Conservation (phyloP, 2,888 invertebrate species). For the Eledona agricola region DNA sequence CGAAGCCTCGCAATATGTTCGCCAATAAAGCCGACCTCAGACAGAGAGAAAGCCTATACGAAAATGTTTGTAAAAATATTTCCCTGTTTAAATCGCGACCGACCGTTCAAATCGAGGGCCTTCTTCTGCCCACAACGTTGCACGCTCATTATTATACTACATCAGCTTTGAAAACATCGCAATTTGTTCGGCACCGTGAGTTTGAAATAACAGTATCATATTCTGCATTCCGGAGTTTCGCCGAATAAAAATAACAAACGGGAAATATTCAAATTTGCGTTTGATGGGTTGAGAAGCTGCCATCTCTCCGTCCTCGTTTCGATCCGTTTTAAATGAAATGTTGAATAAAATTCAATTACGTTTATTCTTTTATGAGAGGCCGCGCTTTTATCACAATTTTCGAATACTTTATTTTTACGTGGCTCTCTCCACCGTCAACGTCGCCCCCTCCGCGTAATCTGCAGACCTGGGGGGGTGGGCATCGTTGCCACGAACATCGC, state of each 20-base stretch:
- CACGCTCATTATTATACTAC: constrained; percentile 35
- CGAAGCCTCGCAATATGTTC: constrained; percentile 53
- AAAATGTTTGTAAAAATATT: constrained; percentile 23
- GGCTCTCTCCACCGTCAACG: constrained; percentile 3
- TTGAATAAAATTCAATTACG: constrained; percentile 44
- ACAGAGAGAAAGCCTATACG: constrained; percentile 20
- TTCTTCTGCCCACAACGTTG: constrained; percentile 9
- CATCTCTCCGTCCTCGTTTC: constrained; percentile 25
- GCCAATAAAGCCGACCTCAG: constrained; percentile 39
- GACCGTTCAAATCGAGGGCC: constrained; percentile 27
- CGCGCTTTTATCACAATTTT: constrained; percentile 29
- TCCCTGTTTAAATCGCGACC: constrained; percentile 18
- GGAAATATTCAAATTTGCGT: constrained; percentile 50
- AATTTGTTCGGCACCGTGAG: constrained; percentile 43
- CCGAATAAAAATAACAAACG: constrained; percentile 50
- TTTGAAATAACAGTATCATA: constrained; percentile 49
- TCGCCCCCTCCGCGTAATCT: no score
- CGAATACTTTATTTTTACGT: constrained; percentile 27
- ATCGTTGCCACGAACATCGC: constrained; percentile 22
- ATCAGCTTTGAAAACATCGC: constrained; percentile 38
- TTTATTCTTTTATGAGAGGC: constrained; percentile 39
- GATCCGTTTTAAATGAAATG: constrained; percentile 42
- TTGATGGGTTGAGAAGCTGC: constrained; percentile 40
- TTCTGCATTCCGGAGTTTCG: constrained; percentile 42
- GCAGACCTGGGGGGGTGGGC: no score